phyloP scores from a whole-genome alignment of 2,113 vertebrate species.

The Ceyx margarethae region DNA sequence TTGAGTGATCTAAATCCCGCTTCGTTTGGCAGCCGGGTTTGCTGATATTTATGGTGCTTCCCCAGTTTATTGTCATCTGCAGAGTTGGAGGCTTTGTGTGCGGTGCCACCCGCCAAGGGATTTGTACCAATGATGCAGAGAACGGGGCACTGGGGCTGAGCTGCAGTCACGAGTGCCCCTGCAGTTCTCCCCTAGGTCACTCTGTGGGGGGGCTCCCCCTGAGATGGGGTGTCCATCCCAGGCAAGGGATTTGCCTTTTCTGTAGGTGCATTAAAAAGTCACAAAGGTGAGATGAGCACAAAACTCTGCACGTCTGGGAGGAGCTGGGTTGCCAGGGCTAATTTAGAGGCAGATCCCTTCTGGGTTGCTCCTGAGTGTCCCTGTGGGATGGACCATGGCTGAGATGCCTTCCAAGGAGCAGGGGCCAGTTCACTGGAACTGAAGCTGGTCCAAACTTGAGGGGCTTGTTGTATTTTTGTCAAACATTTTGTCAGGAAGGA shows the following conservation, averaged over 20 bases:
- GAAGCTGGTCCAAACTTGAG: neutral
- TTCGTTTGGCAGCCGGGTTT: constrained; percentile 64
- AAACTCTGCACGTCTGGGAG: neutral
- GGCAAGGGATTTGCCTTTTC: rapidly evolving
- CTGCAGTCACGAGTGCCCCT: neutral
- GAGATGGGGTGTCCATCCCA: neutral
- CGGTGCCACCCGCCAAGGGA: constrained; percentile 17
- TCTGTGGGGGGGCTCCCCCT: neutral
- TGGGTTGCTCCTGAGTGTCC: neutral
- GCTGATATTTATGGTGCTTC: constrained; percentile 65
- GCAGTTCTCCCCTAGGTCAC: neutral
- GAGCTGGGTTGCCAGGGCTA: neutral
- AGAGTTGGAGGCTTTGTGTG: constrained; percentile 38
- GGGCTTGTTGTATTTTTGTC: neutral
- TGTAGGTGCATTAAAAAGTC: neutral
- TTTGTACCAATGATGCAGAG: constrained; percentile 13
- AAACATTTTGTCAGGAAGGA: neutral
- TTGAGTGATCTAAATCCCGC: constrained; percentile 69
- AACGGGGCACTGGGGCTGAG: neutral
- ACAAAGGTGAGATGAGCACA: neutral
- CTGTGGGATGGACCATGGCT: rapidly evolving
- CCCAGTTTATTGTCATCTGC: constrained; percentile 49
- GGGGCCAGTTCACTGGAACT: neutral
- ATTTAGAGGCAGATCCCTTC: neutral
- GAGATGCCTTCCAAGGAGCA: neutral